These are phyloP conservation scores for Scolopax rusticola DNA, from an alignment of 2,797 vertebrate species.

Conservation along the genomic window DNA sequence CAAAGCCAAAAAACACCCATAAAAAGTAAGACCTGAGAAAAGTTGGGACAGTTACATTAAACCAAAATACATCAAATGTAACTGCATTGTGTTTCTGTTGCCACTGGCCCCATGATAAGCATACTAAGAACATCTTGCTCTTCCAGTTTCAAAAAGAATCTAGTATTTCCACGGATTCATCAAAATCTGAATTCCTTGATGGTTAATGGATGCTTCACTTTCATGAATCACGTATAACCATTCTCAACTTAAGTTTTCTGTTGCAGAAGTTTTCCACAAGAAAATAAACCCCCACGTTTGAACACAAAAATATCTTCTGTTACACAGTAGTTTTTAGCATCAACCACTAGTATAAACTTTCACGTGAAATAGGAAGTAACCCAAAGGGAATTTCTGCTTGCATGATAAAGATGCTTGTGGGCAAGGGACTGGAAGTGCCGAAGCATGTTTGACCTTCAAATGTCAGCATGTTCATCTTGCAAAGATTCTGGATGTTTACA, in stretches of 20 bases:
- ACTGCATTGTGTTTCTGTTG: neutral
- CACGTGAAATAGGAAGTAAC: neutral
- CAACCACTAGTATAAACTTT: neutral
- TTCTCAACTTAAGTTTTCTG: neutral
- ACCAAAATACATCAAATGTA: neutral
- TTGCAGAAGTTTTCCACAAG: neutral
- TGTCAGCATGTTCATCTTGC: neutral
- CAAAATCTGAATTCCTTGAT: neutral
- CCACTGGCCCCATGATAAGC: neutral
- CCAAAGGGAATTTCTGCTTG: neutral
- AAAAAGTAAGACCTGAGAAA: neutral
- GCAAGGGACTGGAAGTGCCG: neutral
- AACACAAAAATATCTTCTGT: neutral
- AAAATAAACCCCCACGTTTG: neutral
- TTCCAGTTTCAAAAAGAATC: neutral
- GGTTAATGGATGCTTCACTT: neutral
- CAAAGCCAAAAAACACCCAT: neutral
- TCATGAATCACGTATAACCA: neutral
- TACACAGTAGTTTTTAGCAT: neutral
- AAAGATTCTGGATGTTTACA: neutral
- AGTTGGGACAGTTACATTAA: neutral
- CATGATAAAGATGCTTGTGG: neutral
- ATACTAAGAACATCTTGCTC: neutral
- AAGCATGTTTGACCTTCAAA: constrained; percentile 39
- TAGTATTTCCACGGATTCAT: neutral